phyloP scores from a whole-genome alignment of 2,888 invertebrate species.

The Temnothorax unifasciatus region DNA sequence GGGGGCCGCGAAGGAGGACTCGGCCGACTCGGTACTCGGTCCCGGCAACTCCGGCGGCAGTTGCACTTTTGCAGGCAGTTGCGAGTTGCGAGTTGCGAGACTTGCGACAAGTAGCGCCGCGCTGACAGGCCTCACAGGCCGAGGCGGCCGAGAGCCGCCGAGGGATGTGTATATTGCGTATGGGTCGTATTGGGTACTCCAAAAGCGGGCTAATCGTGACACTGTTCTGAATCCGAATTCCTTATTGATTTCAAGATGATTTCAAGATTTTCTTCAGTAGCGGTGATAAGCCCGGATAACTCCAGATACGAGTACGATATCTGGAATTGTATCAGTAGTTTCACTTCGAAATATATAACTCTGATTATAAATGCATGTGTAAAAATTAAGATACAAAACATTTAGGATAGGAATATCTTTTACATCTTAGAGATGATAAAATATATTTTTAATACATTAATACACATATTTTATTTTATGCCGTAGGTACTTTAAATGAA shows the following conservation, averaged over 20 bases:
- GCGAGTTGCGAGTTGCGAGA: no score
- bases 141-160: no score
- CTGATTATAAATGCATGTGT: background rate
- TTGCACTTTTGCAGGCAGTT: no score
- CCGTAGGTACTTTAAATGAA: background rate
- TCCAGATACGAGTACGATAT: background rate
- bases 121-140: constrained; percentile 12
- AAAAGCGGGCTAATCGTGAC: background rate
- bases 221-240: background rate
- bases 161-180: background rate
- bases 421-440: background rate
- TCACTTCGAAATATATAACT: background rate
- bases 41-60: no score
- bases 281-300: background rate
- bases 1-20: background rate
- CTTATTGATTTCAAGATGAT: background rate
- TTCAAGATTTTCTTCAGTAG: background rate
- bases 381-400: background rate
- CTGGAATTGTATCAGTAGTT: no score
- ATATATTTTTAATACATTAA: background rate
- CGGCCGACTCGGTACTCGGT: background rate
- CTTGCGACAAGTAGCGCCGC: constrained; percentile 34
- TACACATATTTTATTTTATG: background rate
- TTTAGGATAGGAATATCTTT: background rate
- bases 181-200: background rate